A percentile compares a stretch with the other conserved stretches of the same genome.
These are phyloP conservation scores for Aricia agestis DNA, from an alignment of 1,140 invertebrate genomes.

Conservation along the genomic window DNA sequence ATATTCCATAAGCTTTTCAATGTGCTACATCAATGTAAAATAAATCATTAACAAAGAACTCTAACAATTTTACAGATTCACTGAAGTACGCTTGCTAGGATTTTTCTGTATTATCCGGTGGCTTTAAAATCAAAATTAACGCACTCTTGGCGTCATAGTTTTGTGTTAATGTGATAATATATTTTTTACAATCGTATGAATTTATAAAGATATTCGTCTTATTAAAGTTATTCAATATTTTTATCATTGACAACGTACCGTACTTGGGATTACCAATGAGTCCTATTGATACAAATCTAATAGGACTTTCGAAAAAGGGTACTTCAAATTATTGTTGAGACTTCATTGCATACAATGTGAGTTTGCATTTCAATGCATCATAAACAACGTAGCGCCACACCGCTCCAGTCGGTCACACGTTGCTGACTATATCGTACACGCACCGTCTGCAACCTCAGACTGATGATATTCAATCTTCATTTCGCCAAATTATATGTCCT, in stretches of 20 bases:
- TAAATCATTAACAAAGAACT: not conserved
- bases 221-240: too few species aligned
- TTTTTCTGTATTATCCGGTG: not conserved
- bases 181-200: too few species aligned
- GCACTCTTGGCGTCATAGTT: too few species aligned
- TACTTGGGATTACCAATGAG: not conserved
- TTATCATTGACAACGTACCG: too few species aligned
- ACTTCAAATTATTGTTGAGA: not conserved
- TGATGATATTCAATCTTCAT: not conserved
- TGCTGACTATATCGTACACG: not conserved
- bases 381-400: conserved; percentile 1
- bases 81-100: not conserved
- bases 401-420: not conserved
- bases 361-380: conserved; percentile 7
- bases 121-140: too few species aligned
- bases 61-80: not conserved
- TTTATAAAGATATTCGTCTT: too few species aligned
- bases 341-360: conserved; percentile 12
- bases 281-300: not conserved
- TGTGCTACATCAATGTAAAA: not conserved
- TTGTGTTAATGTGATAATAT: too few species aligned
- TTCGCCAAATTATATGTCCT: not conserved
- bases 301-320: not conserved
- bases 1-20: not conserved
- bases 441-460: not conserved